These are phyloP conservation scores for Aleiodes alternator DNA, from an alignment of 2,888 invertebrate genomes.

Conservation along the genomic window DNA sequence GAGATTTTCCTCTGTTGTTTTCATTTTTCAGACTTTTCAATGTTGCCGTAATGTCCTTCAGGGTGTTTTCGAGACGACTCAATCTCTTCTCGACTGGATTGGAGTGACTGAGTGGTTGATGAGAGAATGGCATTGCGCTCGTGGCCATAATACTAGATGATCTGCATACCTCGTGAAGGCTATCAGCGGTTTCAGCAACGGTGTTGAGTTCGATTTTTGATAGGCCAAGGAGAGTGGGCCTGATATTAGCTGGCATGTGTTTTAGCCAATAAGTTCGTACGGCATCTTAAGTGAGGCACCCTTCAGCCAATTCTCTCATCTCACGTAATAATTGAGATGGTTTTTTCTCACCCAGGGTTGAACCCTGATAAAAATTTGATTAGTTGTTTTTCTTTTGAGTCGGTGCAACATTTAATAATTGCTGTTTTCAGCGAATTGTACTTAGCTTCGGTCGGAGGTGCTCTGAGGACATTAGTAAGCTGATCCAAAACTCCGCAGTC, in stretches of 20 bases:
- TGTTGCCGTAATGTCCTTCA: not conserved
- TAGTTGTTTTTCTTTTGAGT: no score
- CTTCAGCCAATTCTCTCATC: slow-evolving; percentile 52
- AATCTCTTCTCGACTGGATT: not conserved
- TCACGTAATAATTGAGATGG: slow-evolving; percentile 39
- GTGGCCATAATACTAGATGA: slow-evolving; percentile 18
- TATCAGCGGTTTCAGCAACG: slow-evolving; percentile 51
- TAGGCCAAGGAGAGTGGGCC: slow-evolving; percentile 37
- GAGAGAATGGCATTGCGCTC: not conserved
- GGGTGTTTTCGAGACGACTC: not conserved
- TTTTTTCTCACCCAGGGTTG: not conserved
- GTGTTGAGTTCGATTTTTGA: slow-evolving; percentile 34
- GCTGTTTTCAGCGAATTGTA: no score
- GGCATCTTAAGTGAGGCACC: slow-evolving; percentile 44
- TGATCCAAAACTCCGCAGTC: no score
- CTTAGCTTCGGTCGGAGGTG: no score
- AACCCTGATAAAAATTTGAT: no score
- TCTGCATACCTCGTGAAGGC: slow-evolving; percentile 42
- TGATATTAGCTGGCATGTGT: slow-evolving; percentile 42
- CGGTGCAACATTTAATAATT: no score
- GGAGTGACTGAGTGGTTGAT: not conserved
- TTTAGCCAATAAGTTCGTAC: slow-evolving; percentile 52
- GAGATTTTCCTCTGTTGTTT: not conserved
- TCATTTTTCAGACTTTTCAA: not conserved
- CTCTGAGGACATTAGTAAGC: no score